Percentiles rank a stretch among this genome's conserved stretches.
These are phyloP conservation scores for Sarcophaga caerulescens DNA, from an alignment of 2,888 invertebrate species.

Conservation along the genomic window DNA sequence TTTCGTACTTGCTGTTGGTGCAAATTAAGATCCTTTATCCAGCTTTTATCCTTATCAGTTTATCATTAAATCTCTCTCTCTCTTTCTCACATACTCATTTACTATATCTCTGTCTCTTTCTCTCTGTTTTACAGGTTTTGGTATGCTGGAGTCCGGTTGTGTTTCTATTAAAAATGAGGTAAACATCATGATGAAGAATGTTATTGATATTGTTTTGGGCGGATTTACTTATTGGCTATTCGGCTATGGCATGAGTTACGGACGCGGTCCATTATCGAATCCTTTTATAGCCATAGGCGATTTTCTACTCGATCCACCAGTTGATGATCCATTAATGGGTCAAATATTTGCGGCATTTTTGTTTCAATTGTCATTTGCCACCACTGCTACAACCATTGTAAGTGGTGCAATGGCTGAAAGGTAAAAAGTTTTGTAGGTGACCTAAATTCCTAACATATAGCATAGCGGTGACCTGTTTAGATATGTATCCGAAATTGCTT, in stretches of 20 bases:
- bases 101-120: background rate
- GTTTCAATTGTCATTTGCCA: slow-evolving; percentile 95
- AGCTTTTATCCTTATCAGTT: too few relatives aligned
- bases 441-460: background rate
- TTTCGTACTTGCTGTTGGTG: too few relatives aligned
- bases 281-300: slow-evolving; percentile 92
- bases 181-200: slow-evolving; percentile 98
- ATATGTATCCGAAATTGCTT: background rate
- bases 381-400: slow-evolving; percentile 93
- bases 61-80: background rate
- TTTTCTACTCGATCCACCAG: slow-evolving; percentile 89
- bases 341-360: slow-evolving; percentile 93
- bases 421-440: slow-evolving; percentile 78
- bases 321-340: slow-evolving; percentile 90
- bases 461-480: background rate
- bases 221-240: slow-evolving; percentile 96
- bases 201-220: slow-evolving; percentile 95
- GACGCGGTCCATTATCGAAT: slow-evolving; percentile 87
- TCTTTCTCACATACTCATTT: background rate
- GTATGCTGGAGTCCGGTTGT: slow-evolving; percentile 95
- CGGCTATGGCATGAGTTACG: slow-evolving; percentile 96
- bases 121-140: slow-evolving; percentile 86
- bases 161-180: slow-evolving; percentile 97
- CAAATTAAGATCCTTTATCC: too few relatives aligned
- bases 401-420: slow-evolving; percentile 97